Percentiles rank a stretch among this genome's conserved stretches.
Conservation (phyloP, 2,113 vertebrate genomes). For the Phalacrocorax aristotelis region DNA sequence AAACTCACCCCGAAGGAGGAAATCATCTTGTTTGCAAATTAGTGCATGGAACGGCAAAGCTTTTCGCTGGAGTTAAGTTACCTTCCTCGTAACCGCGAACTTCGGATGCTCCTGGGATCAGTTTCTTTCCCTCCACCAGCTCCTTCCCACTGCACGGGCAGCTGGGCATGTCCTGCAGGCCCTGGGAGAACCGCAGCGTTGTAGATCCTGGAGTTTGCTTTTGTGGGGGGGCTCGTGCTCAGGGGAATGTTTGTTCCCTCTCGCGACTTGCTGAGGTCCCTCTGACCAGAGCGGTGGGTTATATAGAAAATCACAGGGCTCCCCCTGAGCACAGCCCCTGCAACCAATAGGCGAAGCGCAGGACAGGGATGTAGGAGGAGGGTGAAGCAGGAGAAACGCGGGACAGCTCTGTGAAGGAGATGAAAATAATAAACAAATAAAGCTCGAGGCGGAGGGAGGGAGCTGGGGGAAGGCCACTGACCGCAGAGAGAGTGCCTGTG, state of each 20-base stretch:
- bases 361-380: slow-evolving; percentile 13
- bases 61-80: fast-evolving
- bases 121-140: neutral
- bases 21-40: neutral
- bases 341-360: slow-evolving; percentile 34
- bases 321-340: neutral
- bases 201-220: neutral
- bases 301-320: slow-evolving; percentile 3
- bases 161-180: neutral
- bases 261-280: neutral
- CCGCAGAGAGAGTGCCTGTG: neutral
- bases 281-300: neutral
- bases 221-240: neutral
- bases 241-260: neutral
- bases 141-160: neutral
- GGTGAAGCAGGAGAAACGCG: neutral
- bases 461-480: neutral
- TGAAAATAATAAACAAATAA: slow-evolving; percentile 8
- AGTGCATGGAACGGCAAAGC: fast-evolving
- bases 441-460: neutral
- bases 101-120: neutral
- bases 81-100: neutral
- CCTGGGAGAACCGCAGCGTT: neutral
- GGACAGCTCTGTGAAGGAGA: neutral
- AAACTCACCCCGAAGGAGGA: neutral